These are phyloP conservation scores for Acromyrmex heyeri DNA, from an alignment of 1,140 invertebrate genomes.

Conservation along the genomic window DNA sequence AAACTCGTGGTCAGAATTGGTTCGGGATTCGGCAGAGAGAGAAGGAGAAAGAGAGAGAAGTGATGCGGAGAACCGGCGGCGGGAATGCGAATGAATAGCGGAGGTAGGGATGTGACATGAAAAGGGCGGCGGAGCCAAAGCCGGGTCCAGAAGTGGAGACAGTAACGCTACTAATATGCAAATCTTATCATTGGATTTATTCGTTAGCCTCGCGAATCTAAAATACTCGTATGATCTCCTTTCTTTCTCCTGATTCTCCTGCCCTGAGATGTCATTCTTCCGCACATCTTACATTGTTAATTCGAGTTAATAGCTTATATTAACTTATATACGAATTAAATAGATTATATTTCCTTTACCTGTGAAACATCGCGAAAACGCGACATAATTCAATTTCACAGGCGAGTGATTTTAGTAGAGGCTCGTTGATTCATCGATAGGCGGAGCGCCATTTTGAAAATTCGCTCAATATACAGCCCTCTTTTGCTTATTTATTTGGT, in stretches of 20 bases:
- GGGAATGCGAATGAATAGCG: slow-evolving; percentile 76
- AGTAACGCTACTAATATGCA: slow-evolving; percentile 78
- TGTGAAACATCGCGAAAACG: slow-evolving; percentile 36
- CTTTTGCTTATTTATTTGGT: background rate
- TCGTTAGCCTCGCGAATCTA: slow-evolving; percentile 50
- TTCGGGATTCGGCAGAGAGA: slow-evolving; percentile 42
- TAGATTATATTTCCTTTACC: slow-evolving; percentile 58
- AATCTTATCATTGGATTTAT: slow-evolving; percentile 80
- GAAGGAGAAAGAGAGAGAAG: slow-evolving; percentile 13
- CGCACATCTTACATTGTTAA: slow-evolving; percentile 48
- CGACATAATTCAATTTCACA: slow-evolving; percentile 39
- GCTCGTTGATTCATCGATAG: slow-evolving; percentile 5
- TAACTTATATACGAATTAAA: slow-evolving; percentile 36
- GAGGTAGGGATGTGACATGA: slow-evolving; percentile 72
- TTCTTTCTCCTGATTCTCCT: background rate
- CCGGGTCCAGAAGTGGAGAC: slow-evolving; percentile 58
- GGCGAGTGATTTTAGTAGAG: slow-evolving; percentile 10
- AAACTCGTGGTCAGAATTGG: slow-evolving; percentile 76
- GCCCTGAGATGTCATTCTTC: slow-evolving; percentile 21
- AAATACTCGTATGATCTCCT: slow-evolving; percentile 27
- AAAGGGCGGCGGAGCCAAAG: slow-evolving; percentile 73
- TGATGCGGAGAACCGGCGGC: slow-evolving; percentile 19
- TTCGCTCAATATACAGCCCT: background rate
- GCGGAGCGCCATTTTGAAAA: slow-evolving; percentile 3
- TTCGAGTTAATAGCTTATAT: slow-evolving; percentile 41